Base-by-base conservation (phyloP, 2,888 invertebrate genomes). In the Platynereis dumerilii region DNA sequence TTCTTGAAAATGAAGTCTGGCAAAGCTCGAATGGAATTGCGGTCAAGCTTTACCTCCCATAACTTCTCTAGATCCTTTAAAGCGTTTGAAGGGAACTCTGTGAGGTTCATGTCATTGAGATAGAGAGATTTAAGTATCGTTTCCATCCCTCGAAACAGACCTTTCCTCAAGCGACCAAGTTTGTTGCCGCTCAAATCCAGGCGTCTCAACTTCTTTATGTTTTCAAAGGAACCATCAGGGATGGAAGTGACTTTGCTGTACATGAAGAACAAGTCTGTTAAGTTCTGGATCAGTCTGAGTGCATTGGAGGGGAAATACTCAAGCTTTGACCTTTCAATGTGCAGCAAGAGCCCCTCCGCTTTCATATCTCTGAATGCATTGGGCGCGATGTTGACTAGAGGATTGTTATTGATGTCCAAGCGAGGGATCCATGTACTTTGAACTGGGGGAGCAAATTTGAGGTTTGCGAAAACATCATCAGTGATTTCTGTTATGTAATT, bases 261-360 rank as follows among this genome's bases (percentile, higher is more conserved):
- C 20, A 48, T 48, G 48, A 48, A 48, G 22, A 48, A 48, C 20
- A 48, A 22, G 22, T 48, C 48, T 48, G 48, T 48, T n/a, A 48
- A n/a, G 17, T 48, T 48, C 3, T 48, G 20, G 7, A 48, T 48
- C 7, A 5, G 20, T 22, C 48, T 48, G 7, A 48, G 17, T n/a
- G 48, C 48, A 20, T 48, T 22, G 17, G 48, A 5, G 5, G 48
- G 48, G 22, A 48, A 48, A n/a, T 48, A n/a, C 5, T 12, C 22
- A n/a, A 48, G 5, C 10, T 48, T 48, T n/a, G 20, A 20, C n/a
- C 22, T n/a, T 48, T 48, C 22, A 20, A 48, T 48, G 17, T 48
- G 48, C n/a, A 48, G 48, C 48, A 48, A 22, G n/a, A 48, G 22
- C 17, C 48, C 48, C 48, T 48, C 48, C 3, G 48, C 7, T 7